Evolutionary conservation across 2,888 invertebrate species (phyloP).

Genomic region (Norana najaformis): DNA sequence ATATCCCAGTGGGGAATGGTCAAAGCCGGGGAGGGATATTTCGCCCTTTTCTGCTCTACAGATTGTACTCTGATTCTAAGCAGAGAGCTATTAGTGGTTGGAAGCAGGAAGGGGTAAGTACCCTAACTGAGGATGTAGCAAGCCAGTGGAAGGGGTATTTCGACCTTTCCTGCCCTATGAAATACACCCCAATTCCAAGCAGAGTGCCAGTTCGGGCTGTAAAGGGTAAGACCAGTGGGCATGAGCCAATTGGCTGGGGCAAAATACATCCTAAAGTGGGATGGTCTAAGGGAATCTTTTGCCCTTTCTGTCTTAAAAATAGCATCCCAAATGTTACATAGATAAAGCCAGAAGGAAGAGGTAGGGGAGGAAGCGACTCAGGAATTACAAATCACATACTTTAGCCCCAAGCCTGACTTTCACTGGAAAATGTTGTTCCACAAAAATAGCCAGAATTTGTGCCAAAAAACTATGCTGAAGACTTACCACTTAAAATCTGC

Average conservation of each 20-base stretch:
- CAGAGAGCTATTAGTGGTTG: too few relatives aligned
- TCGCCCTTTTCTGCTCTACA: too few relatives aligned
- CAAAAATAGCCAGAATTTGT: not conserved
- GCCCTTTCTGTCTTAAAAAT: not conserved
- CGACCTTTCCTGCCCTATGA: not conserved
- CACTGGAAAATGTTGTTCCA: not conserved
- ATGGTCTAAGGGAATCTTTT: not conserved
- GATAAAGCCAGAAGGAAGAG: not conserved
- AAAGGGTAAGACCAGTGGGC: not conserved
- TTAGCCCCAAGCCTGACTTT: not conserved
- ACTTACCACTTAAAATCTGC: not conserved
- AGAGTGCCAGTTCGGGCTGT: too few relatives aligned
- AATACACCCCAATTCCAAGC: too few relatives aligned
- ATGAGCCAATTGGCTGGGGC: not conserved
- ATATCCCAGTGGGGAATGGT: too few relatives aligned
- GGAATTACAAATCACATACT: not conserved
- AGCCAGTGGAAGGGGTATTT: too few relatives aligned
- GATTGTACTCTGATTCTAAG: too few relatives aligned
- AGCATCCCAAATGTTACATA: not conserved
- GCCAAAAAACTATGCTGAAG: not conserved
- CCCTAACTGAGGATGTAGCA: too few relatives aligned
- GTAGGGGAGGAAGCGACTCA: not conserved
- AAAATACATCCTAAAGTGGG: not conserved
- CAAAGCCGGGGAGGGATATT: too few relatives aligned
- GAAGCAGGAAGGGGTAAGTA: not conserved